Base-by-base conservation (phyloP, 2,797 vertebrate genomes). In the Meriones psammophilus region DNA sequence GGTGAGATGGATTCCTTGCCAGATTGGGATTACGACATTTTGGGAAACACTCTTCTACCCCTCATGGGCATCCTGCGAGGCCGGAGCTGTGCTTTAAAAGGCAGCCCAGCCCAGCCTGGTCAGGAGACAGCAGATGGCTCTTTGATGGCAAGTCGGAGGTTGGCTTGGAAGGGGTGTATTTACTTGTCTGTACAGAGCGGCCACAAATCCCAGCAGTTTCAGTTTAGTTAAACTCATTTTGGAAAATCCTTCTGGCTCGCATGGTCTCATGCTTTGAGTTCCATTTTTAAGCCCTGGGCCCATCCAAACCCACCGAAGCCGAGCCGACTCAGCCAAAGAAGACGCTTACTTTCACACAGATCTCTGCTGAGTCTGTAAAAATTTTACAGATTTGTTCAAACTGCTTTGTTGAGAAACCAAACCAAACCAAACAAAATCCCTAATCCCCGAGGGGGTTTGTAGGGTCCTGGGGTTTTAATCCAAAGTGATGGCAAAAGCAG, bases 281-380 rank as follows among this genome's bases (percentile, higher is more conserved):
- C 94, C 97, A 97, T 97, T 97, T 98, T 97, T 95, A 97, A 98
- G 91, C 90, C 78, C 86, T 36, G 79, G 95, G 86, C 89, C 94
- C 46, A 9, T 97, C 97, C 97, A 97, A 98, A 97, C 94, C 97
- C 97, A 97, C 97, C 77, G 91, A 91, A 84, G 96, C 94, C 81
- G 86, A 96, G 92, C 91, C 64, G 89, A 78, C 85, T 58, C 86
- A 66, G 96, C 96, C 94, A 94, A 95, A 60, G 96, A 96, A 96
- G 97, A 97, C 46, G 96, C 94, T 85, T 94, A 94, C 92, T 94
- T 97, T 95, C 95, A 96, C 96, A 94, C 93, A 71, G 79, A 95
- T 92, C 95, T 97, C 96, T 97, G 97, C 97, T 98, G 97, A 98
- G 93, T 97, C 91, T 97, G 97, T 95, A 97, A 97, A 98, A 97